A percentile compares a stretch with the other conserved stretches of the same genome.
Evolutionary conservation across 2,888 invertebrate genomes (phyloP).

Genomic region (Atrina japonica): DNA sequence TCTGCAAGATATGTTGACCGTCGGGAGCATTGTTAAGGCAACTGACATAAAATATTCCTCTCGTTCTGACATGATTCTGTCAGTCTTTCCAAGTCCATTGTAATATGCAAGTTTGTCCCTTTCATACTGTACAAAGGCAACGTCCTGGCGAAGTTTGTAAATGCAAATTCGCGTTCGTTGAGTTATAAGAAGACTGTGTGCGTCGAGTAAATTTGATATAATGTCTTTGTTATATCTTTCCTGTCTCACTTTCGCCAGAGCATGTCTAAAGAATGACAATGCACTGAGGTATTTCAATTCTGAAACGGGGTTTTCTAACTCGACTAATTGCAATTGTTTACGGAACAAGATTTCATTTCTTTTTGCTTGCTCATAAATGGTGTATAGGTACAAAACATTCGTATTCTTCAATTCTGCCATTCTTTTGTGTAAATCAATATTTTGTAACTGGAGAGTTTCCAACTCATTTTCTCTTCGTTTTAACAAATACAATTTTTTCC

Average conservation of each 20-base stretch:
- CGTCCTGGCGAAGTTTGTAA: not conserved
- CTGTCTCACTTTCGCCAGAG: not conserved
- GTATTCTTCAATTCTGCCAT: too few relatives aligned
- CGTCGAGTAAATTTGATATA: conserved; percentile 14
- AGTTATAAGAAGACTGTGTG: not conserved
- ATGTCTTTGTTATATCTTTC: not conserved
- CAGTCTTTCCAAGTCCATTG: not conserved
- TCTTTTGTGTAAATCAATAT: too few relatives aligned
- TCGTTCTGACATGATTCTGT: not conserved
- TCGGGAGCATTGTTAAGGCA: too few relatives aligned
- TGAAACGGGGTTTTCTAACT: too few relatives aligned
- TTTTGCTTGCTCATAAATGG: too few relatives aligned
- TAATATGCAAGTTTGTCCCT: conserved; percentile 9
- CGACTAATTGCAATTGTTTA: too few relatives aligned
- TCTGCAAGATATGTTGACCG: too few relatives aligned
- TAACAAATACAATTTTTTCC: too few relatives aligned
- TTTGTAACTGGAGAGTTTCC: too few relatives aligned
- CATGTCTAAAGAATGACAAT: not conserved
- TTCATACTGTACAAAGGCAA: not conserved
- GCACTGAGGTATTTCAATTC: not conserved
- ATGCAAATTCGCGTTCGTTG: not conserved
- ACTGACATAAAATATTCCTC: not conserved
- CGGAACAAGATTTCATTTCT: too few relatives aligned
- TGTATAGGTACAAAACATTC: too few relatives aligned
- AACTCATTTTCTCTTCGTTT: too few relatives aligned